phyloP scores from a whole-genome alignment of 2,888 invertebrate genomes.

The Zelleria hepariella region DNA sequence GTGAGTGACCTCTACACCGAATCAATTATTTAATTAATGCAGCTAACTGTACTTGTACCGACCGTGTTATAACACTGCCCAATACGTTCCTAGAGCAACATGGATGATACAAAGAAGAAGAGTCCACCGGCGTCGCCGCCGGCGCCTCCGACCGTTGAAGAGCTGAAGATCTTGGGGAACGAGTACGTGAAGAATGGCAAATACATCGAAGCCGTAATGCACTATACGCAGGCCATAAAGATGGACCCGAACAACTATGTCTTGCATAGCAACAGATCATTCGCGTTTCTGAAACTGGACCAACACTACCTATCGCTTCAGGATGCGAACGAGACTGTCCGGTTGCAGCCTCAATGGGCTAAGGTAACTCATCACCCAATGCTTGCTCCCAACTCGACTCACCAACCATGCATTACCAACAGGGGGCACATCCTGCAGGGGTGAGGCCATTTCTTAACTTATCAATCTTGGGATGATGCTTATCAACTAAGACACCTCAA shows the following conservation, averaged over 20 bases:
- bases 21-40: no score
- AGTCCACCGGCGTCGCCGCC: constrained; percentile 15
- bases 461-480: no score
- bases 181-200: constrained; percentile 80
- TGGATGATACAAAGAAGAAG: background rate
- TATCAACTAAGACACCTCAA: no score
- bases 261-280: constrained; percentile 84
- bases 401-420: no score
- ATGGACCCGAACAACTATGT: constrained; percentile 78
- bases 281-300: constrained; percentile 82
- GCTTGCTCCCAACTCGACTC: background rate
- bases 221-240: constrained; percentile 85
- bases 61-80: no score
- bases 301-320: constrained; percentile 83
- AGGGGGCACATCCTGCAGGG: no score
- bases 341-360: constrained; percentile 82
- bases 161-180: constrained; percentile 81
- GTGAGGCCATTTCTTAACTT: no score
- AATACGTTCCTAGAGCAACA: background rate
- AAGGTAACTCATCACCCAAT: constrained; percentile 67
- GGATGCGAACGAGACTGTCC: constrained; percentile 83
- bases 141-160: constrained; percentile 50
- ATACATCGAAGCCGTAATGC: constrained; percentile 81
- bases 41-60: no score
- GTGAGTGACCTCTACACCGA: no score